Conservation (phyloP, 2,797 vertebrate species). For the Erethizon dorsatum region DNA sequence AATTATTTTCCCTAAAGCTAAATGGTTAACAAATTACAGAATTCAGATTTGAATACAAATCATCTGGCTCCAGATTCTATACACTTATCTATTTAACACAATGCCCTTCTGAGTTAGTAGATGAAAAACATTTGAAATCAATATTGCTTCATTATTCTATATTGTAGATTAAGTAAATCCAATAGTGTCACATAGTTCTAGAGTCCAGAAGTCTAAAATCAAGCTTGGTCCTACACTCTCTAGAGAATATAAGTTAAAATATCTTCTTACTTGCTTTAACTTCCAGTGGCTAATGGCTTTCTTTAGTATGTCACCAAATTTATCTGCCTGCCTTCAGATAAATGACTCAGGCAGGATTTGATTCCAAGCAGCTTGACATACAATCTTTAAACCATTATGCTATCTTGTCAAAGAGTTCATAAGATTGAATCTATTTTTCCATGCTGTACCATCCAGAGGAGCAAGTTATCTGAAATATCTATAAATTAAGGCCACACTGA, state of each 20-base stretch:
- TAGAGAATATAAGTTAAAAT: background rate
- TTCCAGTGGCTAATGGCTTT: background rate
- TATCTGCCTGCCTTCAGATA: background rate
- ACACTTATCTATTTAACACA: background rate
- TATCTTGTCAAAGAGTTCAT: background rate
- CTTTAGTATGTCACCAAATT: background rate
- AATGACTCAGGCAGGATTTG: background rate
- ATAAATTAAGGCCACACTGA: background rate
- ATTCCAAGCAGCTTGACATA: background rate
- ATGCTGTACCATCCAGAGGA: background rate
- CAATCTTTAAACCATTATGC: background rate
- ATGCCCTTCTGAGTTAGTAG: background rate
- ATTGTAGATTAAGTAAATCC: background rate
- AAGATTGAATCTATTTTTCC: background rate
- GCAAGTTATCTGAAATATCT: background rate
- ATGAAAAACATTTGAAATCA: background rate
- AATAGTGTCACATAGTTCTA: background rate
- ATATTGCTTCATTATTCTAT: background rate
- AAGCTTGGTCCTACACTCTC: accelerated
- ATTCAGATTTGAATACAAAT: background rate
- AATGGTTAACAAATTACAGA: conserved; percentile 12
- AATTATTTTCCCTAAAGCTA: background rate
- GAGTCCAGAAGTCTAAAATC: background rate
- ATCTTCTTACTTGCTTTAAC: background rate
- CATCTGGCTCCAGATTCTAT: background rate